Evolutionary conservation across 2,888 invertebrate species (phyloP).

Genomic region (Spicauda simplicius): DNA sequence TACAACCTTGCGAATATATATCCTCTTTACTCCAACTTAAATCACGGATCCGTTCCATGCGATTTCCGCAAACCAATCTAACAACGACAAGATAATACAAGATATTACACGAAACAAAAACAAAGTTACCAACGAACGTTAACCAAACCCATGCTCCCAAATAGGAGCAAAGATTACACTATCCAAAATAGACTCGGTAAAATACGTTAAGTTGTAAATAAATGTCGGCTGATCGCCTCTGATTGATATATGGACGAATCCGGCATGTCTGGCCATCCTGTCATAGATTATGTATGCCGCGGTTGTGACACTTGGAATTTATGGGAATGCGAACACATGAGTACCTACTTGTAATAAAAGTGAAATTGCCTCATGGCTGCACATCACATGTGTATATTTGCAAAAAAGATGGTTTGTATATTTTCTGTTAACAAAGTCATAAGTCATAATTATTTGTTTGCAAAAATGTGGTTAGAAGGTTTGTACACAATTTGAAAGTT

Average conservation of each 20-base stretch:
- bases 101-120: slow-evolving; percentile 40
- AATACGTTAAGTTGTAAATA: slow-evolving; percentile 66
- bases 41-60: too few species aligned
- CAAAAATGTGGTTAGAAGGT: too few species aligned
- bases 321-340: not conserved
- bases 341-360: too few species aligned
- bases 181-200: slow-evolving; percentile 68
- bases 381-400: too few species aligned
- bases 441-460: too few species aligned
- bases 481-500: too few species aligned
- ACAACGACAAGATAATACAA: slow-evolving; percentile 8
- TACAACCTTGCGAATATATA: too few species aligned
- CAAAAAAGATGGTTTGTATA: too few species aligned
- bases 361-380: too few species aligned
- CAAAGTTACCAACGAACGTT: slow-evolving; percentile 54
- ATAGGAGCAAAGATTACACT: slow-evolving; percentile 67
- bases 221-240: slow-evolving; percentile 64
- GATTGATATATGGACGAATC: slow-evolving; percentile 74
- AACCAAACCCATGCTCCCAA: slow-evolving; percentile 63
- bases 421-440: too few species aligned
- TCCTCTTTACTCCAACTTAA: too few species aligned
- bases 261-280: slow-evolving; percentile 58
- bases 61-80: too few species aligned
- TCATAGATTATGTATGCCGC: slow-evolving; percentile 43
- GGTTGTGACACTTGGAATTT: slow-evolving; percentile 28